Conservation (phyloP, 2,888 invertebrate species). For the Meganola albula region DNA sequence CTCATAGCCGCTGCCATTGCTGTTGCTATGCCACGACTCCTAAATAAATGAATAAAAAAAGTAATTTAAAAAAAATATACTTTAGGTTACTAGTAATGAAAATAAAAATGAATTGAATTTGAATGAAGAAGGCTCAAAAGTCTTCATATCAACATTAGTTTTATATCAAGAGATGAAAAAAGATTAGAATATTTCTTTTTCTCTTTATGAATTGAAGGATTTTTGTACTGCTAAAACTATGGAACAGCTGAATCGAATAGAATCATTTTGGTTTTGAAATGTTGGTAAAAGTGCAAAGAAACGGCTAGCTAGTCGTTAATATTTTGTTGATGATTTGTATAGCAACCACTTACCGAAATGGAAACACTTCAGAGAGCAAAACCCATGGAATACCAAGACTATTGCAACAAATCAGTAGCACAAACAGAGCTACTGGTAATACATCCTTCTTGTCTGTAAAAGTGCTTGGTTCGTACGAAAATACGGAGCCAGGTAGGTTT, state of each 20-base stretch:
- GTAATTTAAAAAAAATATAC: neutral
- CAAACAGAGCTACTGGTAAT: conserved; percentile 58
- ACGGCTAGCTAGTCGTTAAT: no score
- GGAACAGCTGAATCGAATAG: no score
- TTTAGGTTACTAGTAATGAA: neutral
- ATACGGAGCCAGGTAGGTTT: conserved; percentile 41
- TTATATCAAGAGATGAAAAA: no score
- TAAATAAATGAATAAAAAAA: conserved; percentile 35
- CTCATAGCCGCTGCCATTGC: conserved; percentile 70
- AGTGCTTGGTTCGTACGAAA: conserved; percentile 55
- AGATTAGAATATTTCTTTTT: no score
- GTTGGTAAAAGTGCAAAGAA: no score
- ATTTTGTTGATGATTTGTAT: neutral
- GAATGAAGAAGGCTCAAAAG: no score
- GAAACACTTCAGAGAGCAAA: conserved; percentile 77
- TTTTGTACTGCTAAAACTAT: no score
- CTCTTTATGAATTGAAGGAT: no score
- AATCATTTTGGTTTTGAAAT: no score
- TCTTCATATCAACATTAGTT: no score
- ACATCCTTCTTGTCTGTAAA: conserved; percentile 57
- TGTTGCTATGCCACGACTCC: conserved; percentile 74
- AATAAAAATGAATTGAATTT: conserved; percentile 1
- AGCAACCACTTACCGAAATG: conserved; percentile 60
- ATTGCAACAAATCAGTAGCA: conserved; percentile 55
- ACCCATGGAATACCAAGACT: conserved; percentile 75